Conservation (phyloP, 2,888 invertebrate species). For the Diaperis boleti region DNA sequence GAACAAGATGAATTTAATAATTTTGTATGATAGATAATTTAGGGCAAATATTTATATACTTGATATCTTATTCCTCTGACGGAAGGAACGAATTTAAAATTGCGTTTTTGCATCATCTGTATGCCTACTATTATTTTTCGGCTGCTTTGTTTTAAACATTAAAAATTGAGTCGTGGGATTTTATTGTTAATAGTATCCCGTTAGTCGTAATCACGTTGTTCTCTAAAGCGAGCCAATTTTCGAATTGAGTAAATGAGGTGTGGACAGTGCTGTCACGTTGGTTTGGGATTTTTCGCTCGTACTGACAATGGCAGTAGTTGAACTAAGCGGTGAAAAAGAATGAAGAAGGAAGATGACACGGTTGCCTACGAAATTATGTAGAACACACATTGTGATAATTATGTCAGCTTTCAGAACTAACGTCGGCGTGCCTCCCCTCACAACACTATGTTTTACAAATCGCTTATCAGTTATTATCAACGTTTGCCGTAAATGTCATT, state of each 20-base stretch:
- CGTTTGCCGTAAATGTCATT: constrained; percentile 32
- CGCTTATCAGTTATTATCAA: constrained; percentile 37
- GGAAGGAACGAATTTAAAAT: too few relatives aligned
- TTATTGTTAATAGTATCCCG: background rate
- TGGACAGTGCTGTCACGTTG: background rate
- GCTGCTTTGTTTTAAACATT: background rate
- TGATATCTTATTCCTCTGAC: too few relatives aligned
- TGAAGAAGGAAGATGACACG: too few relatives aligned
- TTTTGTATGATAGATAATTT: too few relatives aligned
- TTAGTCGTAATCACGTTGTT: background rate
- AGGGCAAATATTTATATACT: too few relatives aligned
- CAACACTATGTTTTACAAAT: constrained; percentile 40
- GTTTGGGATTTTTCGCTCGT: background rate
- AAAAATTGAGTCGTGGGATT: background rate
- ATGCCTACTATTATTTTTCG: background rate
- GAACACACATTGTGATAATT: too few relatives aligned
- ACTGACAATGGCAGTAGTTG: background rate
- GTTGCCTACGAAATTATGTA: too few relatives aligned
- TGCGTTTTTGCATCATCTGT: too few relatives aligned
- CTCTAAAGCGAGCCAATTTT: background rate
- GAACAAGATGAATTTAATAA: too few relatives aligned
- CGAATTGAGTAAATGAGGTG: background rate
- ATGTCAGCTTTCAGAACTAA: too few relatives aligned
- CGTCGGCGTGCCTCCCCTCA: constrained; percentile 12
- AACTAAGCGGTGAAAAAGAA: too few relatives aligned